These are phyloP conservation scores for Chirona hameri DNA, from an alignment of 2,888 invertebrate genomes.

Conservation along the genomic window DNA sequence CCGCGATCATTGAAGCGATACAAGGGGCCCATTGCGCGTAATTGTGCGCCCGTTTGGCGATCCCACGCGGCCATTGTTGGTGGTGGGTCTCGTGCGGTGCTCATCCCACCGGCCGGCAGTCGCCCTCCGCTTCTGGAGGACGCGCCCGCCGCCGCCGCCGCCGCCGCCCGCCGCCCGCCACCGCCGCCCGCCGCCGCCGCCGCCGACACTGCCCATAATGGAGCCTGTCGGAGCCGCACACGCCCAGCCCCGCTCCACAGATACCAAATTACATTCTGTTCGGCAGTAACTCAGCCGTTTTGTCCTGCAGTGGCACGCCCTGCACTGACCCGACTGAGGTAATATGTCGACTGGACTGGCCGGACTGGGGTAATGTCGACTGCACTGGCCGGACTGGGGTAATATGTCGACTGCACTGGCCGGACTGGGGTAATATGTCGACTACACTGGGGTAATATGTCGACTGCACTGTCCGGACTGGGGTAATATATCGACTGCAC, in stretches of 20 bases:
- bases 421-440: no score
- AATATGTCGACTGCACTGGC: no score
- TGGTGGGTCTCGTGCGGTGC: neutral
- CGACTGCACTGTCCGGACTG: no score
- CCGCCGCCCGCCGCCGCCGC: neutral
- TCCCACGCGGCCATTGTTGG: conserved; percentile 7
- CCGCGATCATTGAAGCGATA: neutral
- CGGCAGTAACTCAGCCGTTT: neutral
- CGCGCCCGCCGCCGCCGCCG: neutral
- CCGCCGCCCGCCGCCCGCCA: neutral
- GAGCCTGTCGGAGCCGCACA: neutral
- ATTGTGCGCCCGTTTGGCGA: neutral
- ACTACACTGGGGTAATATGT: no score
- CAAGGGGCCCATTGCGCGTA: neutral
- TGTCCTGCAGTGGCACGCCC: neutral
- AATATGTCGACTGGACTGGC: no score
- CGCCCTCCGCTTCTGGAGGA: neutral
- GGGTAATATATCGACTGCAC: no score
- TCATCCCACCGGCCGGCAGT: neutral
- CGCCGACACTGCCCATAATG: neutral
- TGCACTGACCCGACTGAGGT: no score
- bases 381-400: no score
- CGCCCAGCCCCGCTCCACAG: neutral
- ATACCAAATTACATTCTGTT: neutral
- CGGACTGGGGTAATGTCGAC: no score